A percentile compares a stretch with the other conserved stretches of the same genome.
Evolutionary conservation across 2,888 invertebrate genomes (phyloP).

Genomic region (Nudaria mundana): DNA sequence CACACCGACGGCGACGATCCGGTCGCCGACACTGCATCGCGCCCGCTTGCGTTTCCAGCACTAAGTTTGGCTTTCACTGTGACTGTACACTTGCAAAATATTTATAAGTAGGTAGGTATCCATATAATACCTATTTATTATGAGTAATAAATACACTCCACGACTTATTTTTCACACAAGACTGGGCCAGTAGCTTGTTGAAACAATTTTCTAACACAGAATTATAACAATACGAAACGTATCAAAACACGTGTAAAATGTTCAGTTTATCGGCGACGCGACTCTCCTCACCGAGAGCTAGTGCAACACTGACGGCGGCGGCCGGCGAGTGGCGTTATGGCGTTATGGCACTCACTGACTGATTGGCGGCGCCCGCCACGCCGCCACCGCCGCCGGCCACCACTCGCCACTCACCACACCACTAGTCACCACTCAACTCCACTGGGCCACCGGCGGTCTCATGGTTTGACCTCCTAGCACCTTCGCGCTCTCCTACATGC

Average conservation of each 20-base stretch:
- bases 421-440: neutral
- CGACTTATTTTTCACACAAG: neutral
- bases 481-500: too few relatives aligned
- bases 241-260: constrained; percentile 49
- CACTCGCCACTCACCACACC: neutral
- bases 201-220: neutral
- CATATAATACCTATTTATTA: too few relatives aligned
- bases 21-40: constrained; percentile 23
- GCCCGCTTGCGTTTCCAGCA: neutral
- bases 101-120: too few relatives aligned
- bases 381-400: neutral
- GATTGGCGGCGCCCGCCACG: neutral
- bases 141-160: neutral
- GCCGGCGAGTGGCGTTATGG: constrained; percentile 4
- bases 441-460: too few relatives aligned
- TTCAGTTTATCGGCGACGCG: constrained; percentile 33
- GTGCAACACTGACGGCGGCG: constrained; percentile 27
- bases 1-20: constrained; percentile 23
- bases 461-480: too few relatives aligned
- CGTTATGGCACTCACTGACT: constrained; percentile 6
- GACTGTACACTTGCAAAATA: neutral
- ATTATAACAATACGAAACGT: constrained; percentile 15
- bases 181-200: neutral
- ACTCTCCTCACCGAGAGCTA: constrained; percentile 41
- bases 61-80: neutral